Evolutionary conservation across 2,113 vertebrate genomes (phyloP).

Genomic region (Muntiacus muntjak): DNA sequence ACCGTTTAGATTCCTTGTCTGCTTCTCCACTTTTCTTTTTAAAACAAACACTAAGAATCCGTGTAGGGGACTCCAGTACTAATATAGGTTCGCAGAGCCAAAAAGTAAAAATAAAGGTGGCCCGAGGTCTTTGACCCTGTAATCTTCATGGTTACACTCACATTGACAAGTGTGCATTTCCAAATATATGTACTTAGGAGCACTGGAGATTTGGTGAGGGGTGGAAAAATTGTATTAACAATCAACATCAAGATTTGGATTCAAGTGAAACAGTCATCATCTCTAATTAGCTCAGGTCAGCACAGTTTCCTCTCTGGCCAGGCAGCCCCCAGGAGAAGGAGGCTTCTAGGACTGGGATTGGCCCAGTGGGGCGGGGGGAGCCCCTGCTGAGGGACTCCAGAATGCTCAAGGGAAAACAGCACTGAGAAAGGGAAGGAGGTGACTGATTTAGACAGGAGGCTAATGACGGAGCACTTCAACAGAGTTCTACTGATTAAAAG

Average conservation of each 20-base stretch:
- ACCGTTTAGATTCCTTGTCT: too few relatives aligned
- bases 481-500: neutral
- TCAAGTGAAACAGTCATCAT: neutral
- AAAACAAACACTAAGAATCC: neutral
- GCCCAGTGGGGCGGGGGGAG: neutral
- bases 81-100: neutral
- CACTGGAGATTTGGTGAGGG: neutral
- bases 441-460: neutral
- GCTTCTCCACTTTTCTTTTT: neutral
- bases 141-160: neutral
- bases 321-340: neutral
- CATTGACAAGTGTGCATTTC: neutral
- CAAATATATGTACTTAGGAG: neutral
- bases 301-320: neutral
- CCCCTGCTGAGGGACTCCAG: neutral
- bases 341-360: neutral
- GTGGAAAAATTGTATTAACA: neutral
- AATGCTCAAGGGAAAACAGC: neutral
- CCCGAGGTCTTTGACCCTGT: neutral
- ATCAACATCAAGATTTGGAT: neutral
- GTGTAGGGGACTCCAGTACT: neutral
- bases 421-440: neutral
- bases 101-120: neutral
- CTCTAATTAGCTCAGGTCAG: slow-evolving; percentile 10
- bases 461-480: neutral